Percentiles rank a stretch among this genome's conserved stretches.
Evolutionary conservation across 2,888 invertebrate genomes (phyloP).

Genomic region (Vesta saturnalis): DNA sequence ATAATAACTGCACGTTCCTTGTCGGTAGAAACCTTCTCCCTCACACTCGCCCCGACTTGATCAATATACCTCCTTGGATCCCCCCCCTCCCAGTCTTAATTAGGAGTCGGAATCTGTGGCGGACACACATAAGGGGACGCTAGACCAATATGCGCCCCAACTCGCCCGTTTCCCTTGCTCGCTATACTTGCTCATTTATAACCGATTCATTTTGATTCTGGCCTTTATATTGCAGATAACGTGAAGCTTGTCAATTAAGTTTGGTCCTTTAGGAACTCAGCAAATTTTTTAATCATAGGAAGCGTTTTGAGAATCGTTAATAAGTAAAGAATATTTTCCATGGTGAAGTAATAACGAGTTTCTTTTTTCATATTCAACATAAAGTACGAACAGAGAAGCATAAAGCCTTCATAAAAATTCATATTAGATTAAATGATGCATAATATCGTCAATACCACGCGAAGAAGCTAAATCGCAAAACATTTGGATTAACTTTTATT

Average conservation of each 20-base stretch:
- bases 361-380: too few relatives aligned
- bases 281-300: constrained; percentile 30
- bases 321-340: constrained; percentile 15
- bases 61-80: constrained; percentile 63
- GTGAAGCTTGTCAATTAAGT: constrained; percentile 37
- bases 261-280: constrained; percentile 31
- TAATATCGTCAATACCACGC: too few relatives aligned
- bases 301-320: constrained; percentile 22
- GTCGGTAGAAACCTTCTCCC: constrained; percentile 48
- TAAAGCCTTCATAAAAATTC: too few relatives aligned
- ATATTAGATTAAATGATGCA: too few relatives aligned
- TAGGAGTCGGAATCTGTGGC: constrained; percentile 87
- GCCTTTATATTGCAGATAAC: constrained; percentile 39
- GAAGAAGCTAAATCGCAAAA: too few relatives aligned
- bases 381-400: too few relatives aligned
- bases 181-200: constrained; percentile 52
- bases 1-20: constrained; percentile 61
- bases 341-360: too few relatives aligned
- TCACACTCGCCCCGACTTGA: constrained; percentile 59
- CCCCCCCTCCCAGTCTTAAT: constrained; percentile 77
- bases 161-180: constrained; percentile 44
- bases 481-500: too few relatives aligned
- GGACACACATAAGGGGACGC: constrained; percentile 73
- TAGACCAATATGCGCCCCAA: constrained; percentile 61
- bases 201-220: constrained; percentile 51